Base-by-base conservation (phyloP, 2,113 vertebrate genomes). In the Burhinus oedicnemus region DNA sequence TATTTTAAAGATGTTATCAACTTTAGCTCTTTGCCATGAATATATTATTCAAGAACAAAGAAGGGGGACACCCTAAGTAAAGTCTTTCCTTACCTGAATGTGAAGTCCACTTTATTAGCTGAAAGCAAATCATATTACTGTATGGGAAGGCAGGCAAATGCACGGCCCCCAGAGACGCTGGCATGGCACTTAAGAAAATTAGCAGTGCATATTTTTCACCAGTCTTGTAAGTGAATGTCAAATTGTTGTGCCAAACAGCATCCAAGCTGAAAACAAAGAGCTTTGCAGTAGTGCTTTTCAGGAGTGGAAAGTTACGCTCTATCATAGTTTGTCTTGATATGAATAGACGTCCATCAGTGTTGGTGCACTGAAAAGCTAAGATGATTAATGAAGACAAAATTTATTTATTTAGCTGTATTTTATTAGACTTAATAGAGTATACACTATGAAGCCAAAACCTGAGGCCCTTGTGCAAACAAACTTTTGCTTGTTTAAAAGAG, bases 171-270 rank as follows among this genome's bases (percentile, higher is more conserved):
- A 84, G 94, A 94, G 95, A 92, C 0, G 0, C 57, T 77, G 88
- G 86, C 40, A 52, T 80, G 92, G 88, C 91, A 93, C 93, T 97
- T 94, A 94, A 47, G 83, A 96, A 96, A 98, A 97, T 96, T 92
- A 96, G 91, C 40, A 91, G 86, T 79, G 84, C 60, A 5, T 87
- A 89, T 95, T 95, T 97, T 96, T 95, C 93, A 93, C 86, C 3
- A 4, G 70, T 87, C 85, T 81, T 83, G 70, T 91, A 95, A 95
- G 86, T 83, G 68, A 88, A 12, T 34, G 77, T 96, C 91, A 93
- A 79, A 94, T 66, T 78, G 25, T 93, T 91, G 82, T 93, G 80
- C 85, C 74, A 89, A 96, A 93, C 57, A 81, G 54, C 45, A 79
- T 91, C 85, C 71, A 68, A n/a, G 58, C 81, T 93, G 81, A 85